Evolutionary conservation across 2,888 invertebrate genomes (phyloP), one percentile per base, ranked within the genome.

Genomic region (Megalurothrips usitatus): DNA sequence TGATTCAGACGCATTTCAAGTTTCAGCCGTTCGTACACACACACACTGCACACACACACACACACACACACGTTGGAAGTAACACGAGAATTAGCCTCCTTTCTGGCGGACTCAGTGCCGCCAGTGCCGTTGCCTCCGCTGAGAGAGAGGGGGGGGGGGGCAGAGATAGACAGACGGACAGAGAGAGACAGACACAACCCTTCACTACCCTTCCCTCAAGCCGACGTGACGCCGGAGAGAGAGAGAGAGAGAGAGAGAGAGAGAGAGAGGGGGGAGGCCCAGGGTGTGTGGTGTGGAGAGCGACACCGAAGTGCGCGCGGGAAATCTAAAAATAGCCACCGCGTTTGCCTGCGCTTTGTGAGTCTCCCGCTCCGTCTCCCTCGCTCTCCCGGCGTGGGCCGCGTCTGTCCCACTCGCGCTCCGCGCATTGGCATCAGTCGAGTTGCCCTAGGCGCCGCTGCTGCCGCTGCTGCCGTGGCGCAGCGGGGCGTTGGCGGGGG

Each of bases 41-140:
- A 43, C 34, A 43, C 34, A 43, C 34, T n/a, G 58, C 0, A 19
- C 58, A 19, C 34, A 43, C 34, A 43, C 34, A 43, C 34, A 43
- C 34, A 43, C 34, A 43, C 34, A 43, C 58, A 58, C 58, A 17
- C 68, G 68, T 12, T 12, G 12, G 9, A 26, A 26, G 68, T 75
- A 75, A 75, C 68, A 23, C 68, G 68, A 75, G 68, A 75, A 75
- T 75, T 75, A 75, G 23, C 68, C 68, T 75, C 68, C 68, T 75
- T 75, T 75, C 68, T 75, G n/a, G 12, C 23, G 34, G 68, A 75
- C 68, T 43, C n/a, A 43, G 34, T 43, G 34, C 34, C 34, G 34
- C 34, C 34, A 43, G 34, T 43, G 68, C 68, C 23, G 68, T 9
- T 26, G 58, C 11, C 58, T 58, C 19, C 14, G 19, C 58, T n/a